Evolutionary conservation across 2,888 invertebrate species (phyloP).

Genomic region (Slavum lentiscoides): DNA sequence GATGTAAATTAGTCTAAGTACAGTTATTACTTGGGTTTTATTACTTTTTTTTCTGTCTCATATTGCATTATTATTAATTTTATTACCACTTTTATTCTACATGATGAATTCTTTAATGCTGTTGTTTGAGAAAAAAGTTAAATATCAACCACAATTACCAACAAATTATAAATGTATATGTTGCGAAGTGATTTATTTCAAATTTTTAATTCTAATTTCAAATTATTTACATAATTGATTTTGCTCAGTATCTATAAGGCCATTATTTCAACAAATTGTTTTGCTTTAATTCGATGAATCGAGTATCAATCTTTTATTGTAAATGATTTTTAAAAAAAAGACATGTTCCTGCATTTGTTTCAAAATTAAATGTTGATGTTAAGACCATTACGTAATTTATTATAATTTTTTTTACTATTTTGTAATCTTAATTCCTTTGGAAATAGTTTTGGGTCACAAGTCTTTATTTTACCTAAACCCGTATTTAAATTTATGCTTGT

Average conservation of each 20-base stretch:
- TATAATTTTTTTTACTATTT: background rate
- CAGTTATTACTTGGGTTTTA: conserved; percentile 22
- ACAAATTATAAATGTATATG: background rate
- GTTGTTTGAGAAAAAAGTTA: background rate
- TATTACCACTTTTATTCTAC: background rate
- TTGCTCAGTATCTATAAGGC: conserved; percentile 18
- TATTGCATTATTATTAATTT: background rate
- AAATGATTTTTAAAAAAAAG: conserved; percentile 2
- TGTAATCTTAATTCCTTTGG: background rate
- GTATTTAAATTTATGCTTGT: background rate
- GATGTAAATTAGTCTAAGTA: conserved; percentile 18
- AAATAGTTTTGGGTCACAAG: background rate
- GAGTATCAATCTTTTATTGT: background rate
- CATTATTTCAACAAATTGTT: background rate
- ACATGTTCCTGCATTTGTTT: background rate
- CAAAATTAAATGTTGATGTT: background rate
- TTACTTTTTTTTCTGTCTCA: conserved; percentile 21
- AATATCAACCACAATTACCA: background rate
- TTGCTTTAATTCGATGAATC: background rate
- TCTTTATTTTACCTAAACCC: background rate
- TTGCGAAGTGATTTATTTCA: background rate
- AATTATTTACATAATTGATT: background rate
- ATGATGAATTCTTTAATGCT: background rate
- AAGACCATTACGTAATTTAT: conserved; percentile 5
- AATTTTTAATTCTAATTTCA: background rate